Conservation (phyloP, 2,797 vertebrate genomes). For the Ctenopoma multispine region DNA sequence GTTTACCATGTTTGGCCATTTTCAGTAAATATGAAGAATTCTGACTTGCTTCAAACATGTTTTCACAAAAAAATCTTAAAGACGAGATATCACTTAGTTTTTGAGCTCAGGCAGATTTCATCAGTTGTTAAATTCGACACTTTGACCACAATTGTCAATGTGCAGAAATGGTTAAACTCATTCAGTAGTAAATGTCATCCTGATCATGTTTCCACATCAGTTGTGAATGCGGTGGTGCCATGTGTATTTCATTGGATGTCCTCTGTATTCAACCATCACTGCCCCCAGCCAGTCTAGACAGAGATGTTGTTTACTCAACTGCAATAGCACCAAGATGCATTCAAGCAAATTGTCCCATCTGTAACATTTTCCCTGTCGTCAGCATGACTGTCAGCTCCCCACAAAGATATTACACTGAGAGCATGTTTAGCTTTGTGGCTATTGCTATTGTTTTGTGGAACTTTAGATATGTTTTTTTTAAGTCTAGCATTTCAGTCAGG, state of each 20-base stretch:
- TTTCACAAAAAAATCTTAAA: not conserved
- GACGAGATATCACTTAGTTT: not conserved
- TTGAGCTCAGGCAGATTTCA: not conserved
- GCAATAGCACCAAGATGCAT: constrained; percentile 18
- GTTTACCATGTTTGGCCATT: not conserved
- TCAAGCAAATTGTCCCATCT: constrained; percentile 33
- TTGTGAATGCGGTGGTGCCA: constrained; percentile 19
- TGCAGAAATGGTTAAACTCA: not conserved
- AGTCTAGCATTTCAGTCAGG: constrained; percentile 5
- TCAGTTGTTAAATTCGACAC: not conserved
- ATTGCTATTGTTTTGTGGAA: constrained; percentile 17
- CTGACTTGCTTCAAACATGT: not conserved
- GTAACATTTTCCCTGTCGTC: constrained; percentile 36
- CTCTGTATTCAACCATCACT: constrained; percentile 18
- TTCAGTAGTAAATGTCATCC: constrained; percentile 10
- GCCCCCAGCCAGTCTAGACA: constrained; percentile 19
- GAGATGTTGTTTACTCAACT: constrained; percentile 39
- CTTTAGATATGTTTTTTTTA: constrained; percentile 3
- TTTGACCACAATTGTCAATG: not conserved
- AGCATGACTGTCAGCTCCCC: constrained; percentile 31
- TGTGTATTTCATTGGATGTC: constrained; percentile 43
- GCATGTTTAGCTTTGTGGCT: constrained; percentile 36
- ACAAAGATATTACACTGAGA: constrained; percentile 18
- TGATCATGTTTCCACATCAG: constrained; percentile 1
- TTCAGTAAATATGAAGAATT: not conserved